Conservation (phyloP, 35 echinoderm and acorn worm genomes). For the Eucidaris tribuloides region DNA sequence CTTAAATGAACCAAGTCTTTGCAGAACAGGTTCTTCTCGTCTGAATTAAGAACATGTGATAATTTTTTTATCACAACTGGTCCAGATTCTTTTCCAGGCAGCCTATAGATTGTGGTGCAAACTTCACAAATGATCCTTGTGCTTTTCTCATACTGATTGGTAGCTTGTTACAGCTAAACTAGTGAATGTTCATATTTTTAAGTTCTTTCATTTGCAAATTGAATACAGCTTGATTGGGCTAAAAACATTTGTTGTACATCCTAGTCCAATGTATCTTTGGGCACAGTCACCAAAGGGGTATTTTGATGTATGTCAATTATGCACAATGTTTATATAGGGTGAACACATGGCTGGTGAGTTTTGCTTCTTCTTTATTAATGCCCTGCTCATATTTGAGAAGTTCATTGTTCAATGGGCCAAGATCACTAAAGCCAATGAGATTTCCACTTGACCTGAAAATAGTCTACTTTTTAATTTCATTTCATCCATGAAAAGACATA, state of each 20-base stretch:
- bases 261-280: too few species aligned
- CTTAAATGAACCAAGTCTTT: background rate
- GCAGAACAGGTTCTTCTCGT: background rate
- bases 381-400: too few species aligned
- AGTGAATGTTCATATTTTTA: background rate
- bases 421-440: background rate
- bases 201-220: too few species aligned
- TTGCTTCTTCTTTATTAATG: background rate
- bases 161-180: slow-evolving; percentile 11
- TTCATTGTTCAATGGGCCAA: background rate
- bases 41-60: background rate
- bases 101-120: background rate
- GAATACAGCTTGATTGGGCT: too few species aligned
- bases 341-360: background rate
- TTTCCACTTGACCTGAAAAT: background rate
- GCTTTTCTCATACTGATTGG: background rate
- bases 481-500: background rate
- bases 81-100: background rate
- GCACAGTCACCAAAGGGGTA: too few species aligned
- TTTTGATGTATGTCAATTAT: too few species aligned
- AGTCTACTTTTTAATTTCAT: background rate
- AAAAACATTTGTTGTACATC: too few species aligned
- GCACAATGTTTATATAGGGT: too few species aligned
- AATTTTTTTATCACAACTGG: slow-evolving; percentile 18
- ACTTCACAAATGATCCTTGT: slow-evolving; percentile 2